Evolutionary conservation across 2,888 invertebrate species (phyloP).

Genomic region (Drosophila rellima): DNA sequence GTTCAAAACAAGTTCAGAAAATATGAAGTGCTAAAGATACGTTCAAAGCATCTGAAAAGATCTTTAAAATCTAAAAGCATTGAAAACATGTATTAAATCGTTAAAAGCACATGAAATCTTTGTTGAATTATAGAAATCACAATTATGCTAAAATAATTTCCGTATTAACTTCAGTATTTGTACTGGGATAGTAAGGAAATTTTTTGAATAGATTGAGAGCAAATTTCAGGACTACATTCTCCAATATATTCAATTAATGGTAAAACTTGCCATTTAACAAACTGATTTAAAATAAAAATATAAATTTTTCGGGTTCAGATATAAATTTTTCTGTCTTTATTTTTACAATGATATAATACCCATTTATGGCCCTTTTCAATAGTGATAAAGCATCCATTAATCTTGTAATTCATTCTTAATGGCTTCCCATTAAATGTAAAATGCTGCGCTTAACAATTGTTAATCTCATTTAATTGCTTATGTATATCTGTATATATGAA

Average conservation of each 20-base stretch:
- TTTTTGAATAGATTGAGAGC: no score
- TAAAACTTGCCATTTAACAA: no score
- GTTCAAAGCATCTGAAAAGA: neutral
- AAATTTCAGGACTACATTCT: no score
- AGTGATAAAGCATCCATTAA: neutral
- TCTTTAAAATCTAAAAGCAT: neutral
- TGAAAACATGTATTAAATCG: neutral
- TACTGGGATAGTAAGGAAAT: no score
- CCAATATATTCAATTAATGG: no score
- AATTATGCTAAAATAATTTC: no score
- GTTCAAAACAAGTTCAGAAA: no score
- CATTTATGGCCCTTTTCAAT: neutral
- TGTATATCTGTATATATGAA: neutral
- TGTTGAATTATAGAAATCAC: neutral
- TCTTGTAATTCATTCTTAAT: constrained; percentile 14
- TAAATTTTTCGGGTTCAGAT: neutral
- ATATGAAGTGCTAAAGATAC: no score
- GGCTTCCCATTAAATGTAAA: constrained; percentile 24
- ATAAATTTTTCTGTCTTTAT: neutral
- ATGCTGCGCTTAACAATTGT: constrained; percentile 13
- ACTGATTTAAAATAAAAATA: neutral
- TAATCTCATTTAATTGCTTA: constrained; percentile 11
- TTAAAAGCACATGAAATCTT: neutral
- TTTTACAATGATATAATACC: neutral
- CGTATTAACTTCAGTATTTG: no score